phyloP scores from a whole-genome alignment of 2,113 vertebrate species.

The Helogale parvula region DNA sequence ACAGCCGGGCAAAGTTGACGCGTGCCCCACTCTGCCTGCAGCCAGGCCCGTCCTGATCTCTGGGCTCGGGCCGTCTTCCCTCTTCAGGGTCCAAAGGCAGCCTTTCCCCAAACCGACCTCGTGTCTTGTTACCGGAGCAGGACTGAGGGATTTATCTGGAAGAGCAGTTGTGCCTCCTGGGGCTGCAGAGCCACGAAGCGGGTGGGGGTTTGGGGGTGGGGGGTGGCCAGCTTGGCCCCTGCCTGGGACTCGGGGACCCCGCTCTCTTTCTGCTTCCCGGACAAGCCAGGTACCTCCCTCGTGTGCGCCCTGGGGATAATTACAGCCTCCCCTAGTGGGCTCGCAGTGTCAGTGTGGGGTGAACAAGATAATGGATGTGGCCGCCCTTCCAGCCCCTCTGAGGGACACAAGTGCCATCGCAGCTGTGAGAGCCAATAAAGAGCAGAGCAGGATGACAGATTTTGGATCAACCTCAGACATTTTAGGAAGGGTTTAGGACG shows the following conservation, averaged over 20 bases:
- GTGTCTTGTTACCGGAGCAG: background rate
- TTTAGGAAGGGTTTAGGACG: background rate
- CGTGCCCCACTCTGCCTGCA: background rate
- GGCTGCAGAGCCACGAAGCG: background rate
- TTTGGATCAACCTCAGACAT: background rate
- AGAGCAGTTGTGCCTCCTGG: background rate
- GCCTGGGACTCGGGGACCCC: background rate
- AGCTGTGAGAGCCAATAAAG: background rate
- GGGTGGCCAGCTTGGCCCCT: background rate
- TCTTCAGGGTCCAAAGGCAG: background rate
- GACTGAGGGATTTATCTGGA: background rate
- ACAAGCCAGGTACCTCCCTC: background rate
- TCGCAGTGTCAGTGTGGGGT: background rate
- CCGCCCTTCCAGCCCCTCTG: background rate
- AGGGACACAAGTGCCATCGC: background rate
- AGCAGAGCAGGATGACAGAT: background rate
- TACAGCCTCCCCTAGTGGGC: background rate
- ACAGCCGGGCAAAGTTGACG: conserved; percentile 72
- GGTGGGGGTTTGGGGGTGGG: no score
- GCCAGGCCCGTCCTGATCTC: background rate
- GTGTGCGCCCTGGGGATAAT: background rate
- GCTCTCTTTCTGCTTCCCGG: background rate
- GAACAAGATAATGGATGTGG: background rate
- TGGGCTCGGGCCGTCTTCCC: background rate
- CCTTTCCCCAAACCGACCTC: background rate